Evolutionary conservation across 2,888 invertebrate genomes (phyloP).

Genomic region (Brenthis ino): DNA sequence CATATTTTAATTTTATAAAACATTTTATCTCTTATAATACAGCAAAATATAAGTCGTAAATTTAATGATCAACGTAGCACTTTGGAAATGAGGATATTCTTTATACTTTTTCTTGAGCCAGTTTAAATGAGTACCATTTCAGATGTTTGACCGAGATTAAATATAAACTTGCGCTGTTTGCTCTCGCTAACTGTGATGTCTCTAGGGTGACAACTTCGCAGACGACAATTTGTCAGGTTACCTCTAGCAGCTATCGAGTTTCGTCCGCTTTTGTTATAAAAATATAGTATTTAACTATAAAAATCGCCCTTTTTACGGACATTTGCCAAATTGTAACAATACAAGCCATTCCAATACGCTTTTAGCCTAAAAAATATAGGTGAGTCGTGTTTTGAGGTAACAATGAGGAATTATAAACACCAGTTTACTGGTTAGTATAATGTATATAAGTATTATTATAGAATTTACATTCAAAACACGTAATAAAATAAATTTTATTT

Average conservation of each 20-base stretch:
- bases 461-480: no score
- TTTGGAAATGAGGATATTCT: conserved; percentile 12
- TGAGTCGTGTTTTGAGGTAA: no score
- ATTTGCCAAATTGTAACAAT: conserved; percentile 8
- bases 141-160: conserved; percentile 52
- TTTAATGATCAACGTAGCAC: conserved; percentile 13
- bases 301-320: conserved; percentile 24
- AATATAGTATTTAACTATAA: conserved; percentile 13
- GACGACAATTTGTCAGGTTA: conserved; percentile 55
- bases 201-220: conserved; percentile 51
- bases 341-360: not conserved
- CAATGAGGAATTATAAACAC: no score
- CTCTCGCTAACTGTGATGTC: conserved; percentile 51
- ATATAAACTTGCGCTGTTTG: conserved; percentile 60
- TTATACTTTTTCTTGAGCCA: conserved; percentile 8
- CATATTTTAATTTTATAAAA: no score
- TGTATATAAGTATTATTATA: no score
- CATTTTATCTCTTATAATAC: not conserved
- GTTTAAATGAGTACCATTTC: conserved; percentile 28
- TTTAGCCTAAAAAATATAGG: no score
- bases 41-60: conserved; percentile 8
- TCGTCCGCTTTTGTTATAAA: conserved; percentile 35
- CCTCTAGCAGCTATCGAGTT: conserved; percentile 36
- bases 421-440: no score
- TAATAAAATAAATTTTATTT: no score